A percentile compares a stretch with the other conserved stretches of the same genome.
These are phyloP conservation scores for Metopia argyrocephala DNA, from an alignment of 2,888 invertebrate genomes.

Conservation along the genomic window DNA sequence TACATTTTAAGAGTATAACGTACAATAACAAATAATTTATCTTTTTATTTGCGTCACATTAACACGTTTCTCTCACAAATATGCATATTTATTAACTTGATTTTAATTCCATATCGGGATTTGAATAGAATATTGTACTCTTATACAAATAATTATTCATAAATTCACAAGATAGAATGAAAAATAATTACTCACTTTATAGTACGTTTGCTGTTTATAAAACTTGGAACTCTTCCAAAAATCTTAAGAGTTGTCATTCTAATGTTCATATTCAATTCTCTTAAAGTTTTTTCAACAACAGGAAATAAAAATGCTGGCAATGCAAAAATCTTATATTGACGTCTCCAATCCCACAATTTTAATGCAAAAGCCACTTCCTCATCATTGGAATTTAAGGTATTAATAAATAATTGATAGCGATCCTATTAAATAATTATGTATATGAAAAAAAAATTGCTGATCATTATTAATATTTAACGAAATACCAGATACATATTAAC, in stretches of 20 bases:
- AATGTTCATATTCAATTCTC: slow-evolving; percentile 61
- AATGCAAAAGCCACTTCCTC: slow-evolving; percentile 65
- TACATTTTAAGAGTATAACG: too few relatives aligned
- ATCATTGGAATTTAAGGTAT: slow-evolving; percentile 57
- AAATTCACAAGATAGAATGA: not conserved
- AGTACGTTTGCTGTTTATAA: slow-evolving; percentile 56
- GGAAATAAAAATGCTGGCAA: slow-evolving; percentile 68
- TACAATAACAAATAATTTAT: too few relatives aligned
- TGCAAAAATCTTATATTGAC: slow-evolving; percentile 70
- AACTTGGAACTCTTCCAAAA: slow-evolving; percentile 61
- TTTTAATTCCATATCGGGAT: not conserved
- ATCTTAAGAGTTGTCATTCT: slow-evolving; percentile 64
- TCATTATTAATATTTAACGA: not conserved
- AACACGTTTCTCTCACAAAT: too few relatives aligned
- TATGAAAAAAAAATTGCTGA: slow-evolving; percentile 2
- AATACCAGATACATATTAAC: not conserved
- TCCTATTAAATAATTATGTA: slow-evolving; percentile 64
- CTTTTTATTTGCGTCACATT: too few relatives aligned
- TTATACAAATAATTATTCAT: not conserved
- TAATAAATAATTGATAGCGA: slow-evolving; percentile 70
- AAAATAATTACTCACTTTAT: slow-evolving; percentile 65
- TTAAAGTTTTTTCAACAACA: slow-evolving; percentile 67
- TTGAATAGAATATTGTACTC: not conserved
- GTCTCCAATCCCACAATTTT: slow-evolving; percentile 70
- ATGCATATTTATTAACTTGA: too few relatives aligned